Percentiles rank a stretch among this genome's conserved stretches.
Conservation (phyloP, 1,140 invertebrate species). For the Microplitis mediator region DNA sequence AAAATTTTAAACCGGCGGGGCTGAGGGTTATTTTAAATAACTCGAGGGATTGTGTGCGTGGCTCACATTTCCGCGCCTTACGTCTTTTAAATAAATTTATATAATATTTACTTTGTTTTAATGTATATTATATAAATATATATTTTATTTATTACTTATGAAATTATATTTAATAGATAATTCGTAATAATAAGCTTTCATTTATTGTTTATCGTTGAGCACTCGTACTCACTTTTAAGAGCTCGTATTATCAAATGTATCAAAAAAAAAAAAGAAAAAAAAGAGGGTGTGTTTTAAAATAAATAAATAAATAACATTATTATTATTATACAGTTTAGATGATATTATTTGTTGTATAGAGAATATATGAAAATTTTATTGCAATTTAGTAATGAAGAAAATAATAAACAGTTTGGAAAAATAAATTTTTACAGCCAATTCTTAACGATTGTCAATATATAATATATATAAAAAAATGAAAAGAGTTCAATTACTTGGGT, state of each 20-base stretch:
- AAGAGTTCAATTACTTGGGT: slow-evolving; percentile 8
- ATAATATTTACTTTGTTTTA: background rate
- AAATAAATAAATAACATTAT: background rate
- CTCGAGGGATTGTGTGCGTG: background rate
- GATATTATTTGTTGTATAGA: slow-evolving; percentile 4
- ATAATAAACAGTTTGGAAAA: background rate
- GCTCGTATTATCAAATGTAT: background rate
- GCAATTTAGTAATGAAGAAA: background rate
- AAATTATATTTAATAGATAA: background rate
- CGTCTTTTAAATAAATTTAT: background rate
- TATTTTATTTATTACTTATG: background rate
- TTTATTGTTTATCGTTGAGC: slow-evolving; percentile 27
- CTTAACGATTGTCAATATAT: background rate
- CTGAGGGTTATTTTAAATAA: background rate
- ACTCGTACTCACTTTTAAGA: background rate
- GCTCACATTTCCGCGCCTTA: background rate
- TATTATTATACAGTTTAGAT: background rate
- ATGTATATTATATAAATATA: background rate
- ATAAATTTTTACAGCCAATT: slow-evolving; percentile 14
- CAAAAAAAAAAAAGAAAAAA: background rate
- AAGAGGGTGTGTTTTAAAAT: slow-evolving; percentile 4
- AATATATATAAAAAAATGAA: background rate
- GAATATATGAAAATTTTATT: slow-evolving; percentile 1
- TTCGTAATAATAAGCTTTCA: slow-evolving; percentile 20
- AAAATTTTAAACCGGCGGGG: background rate